A percentile compares a stretch with the other conserved stretches of the same genome.
Evolutionary conservation across 1,140 invertebrate species (phyloP).

Genomic region (Drosophila murphyi): DNA sequence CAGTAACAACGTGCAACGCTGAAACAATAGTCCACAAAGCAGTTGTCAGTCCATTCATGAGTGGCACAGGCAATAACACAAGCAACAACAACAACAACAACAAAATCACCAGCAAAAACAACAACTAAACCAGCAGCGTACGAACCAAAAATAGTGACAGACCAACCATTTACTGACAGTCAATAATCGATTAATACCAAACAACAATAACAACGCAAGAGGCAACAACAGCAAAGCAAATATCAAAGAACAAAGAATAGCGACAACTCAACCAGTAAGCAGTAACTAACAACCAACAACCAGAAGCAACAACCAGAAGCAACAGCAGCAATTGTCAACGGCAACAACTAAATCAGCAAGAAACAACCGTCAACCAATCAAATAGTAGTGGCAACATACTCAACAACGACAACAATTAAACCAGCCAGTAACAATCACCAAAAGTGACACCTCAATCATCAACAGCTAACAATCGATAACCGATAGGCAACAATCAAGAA

Average conservation of each 20-base stretch:
- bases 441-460: background rate
- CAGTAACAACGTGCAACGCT: constrained; percentile 8
- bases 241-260: no score
- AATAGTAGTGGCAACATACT: background rate
- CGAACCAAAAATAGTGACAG: background rate
- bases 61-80: constrained; percentile 6
- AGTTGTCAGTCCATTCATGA: constrained; percentile 24
- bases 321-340: no score
- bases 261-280: no score
- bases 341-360: no score
- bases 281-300: no score
- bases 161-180: background rate
- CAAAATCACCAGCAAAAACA: constrained; percentile 13
- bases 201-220: no score
- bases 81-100: background rate
- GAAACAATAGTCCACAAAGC: constrained; percentile 39
- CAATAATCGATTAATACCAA: no score
- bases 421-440: background rate
- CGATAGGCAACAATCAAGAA: constrained; percentile 6
- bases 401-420: constrained; percentile 1
- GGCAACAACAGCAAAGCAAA: no score
- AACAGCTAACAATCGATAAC: constrained; percentile 2
- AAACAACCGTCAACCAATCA: background rate
- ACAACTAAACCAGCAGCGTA: constrained; percentile 1
- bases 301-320: background rate